Conservation (phyloP, 2,888 invertebrate species). For the Euzophera pinguis region DNA sequence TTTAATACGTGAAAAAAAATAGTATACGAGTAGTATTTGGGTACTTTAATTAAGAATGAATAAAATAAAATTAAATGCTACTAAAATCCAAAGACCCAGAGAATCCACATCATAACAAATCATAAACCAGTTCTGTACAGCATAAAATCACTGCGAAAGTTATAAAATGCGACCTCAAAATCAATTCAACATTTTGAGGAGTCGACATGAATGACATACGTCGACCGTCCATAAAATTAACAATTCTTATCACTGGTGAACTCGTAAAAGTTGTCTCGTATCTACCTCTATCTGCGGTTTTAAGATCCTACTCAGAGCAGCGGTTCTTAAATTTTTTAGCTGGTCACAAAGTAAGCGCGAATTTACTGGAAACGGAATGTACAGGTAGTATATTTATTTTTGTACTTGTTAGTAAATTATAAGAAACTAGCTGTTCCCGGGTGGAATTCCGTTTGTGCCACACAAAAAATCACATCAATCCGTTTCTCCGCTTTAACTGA, state of each 20-base stretch:
- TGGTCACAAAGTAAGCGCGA: neutral
- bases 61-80: no score
- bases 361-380: neutral
- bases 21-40: no score
- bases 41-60: no score
- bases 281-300: constrained; percentile 2
- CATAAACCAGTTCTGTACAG: neutral
- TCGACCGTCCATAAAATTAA: constrained; percentile 45
- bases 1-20: no score
- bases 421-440: no score
- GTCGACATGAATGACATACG: constrained; percentile 4
- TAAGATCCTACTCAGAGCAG: neutral
- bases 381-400: constrained; percentile 33
- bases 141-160: neutral
- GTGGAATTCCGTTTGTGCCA: no score
- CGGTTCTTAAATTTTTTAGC: neutral
- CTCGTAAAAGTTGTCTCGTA: constrained; percentile 43
- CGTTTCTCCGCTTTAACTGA: no score
- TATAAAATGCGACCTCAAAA: constrained; percentile 1
- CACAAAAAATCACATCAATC: no score
- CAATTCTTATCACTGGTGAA: constrained; percentile 53
- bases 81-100: no score
- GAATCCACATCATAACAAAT: neutral
- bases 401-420: no score
- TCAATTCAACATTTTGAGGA: neutral